Evolutionary conservation across 37 sponge, comb jelly and placozoan genomes (phyloP).

Genomic region (Aplysina aerophoba): DNA sequence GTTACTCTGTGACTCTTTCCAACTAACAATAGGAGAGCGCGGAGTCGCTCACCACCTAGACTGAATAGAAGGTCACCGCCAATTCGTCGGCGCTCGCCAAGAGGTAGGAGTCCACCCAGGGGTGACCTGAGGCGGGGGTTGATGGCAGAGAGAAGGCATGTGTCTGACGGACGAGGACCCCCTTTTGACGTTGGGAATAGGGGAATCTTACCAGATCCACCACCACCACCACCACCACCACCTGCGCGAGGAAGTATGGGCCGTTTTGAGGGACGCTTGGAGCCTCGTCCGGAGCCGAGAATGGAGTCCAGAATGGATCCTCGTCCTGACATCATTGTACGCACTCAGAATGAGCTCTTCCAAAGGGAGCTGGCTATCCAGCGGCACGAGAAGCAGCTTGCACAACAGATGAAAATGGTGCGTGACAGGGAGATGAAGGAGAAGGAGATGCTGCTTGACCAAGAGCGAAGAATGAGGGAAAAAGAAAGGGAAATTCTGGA

Average conservation of each 20-base stretch:
- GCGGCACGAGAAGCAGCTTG: conserved; percentile 20
- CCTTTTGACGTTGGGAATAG: conserved; percentile 16
- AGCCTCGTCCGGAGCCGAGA: neutral
- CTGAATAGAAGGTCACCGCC: neutral
- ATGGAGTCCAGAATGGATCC: neutral
- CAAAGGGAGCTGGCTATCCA: conserved; percentile 24
- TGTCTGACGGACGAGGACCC: neutral
- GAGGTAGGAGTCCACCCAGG: neutral
- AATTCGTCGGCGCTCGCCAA: neutral
- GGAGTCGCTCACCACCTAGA: conserved; percentile 26
- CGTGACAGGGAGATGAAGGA: conserved; percentile 64
- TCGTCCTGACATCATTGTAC: conserved; percentile 14
- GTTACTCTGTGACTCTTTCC: too few relatives aligned
- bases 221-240: neutral
- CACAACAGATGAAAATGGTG: conserved; percentile 20
- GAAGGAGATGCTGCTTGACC: conserved; percentile 45
- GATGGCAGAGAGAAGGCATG: neutral
- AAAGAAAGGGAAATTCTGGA: conserved; percentile 61
- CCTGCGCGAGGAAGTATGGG: neutral
- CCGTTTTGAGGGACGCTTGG: conserved; percentile 27
- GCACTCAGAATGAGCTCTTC: conserved; percentile 9
- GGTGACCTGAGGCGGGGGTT: conserved; percentile 9
- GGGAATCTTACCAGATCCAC: conserved; percentile 8
- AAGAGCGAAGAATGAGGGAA: conserved; percentile 59
- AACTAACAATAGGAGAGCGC: neutral